Evolutionary conservation across 2,888 invertebrate genomes (phyloP).

Genomic region (Sinodicranocentrus sp.): DNA sequence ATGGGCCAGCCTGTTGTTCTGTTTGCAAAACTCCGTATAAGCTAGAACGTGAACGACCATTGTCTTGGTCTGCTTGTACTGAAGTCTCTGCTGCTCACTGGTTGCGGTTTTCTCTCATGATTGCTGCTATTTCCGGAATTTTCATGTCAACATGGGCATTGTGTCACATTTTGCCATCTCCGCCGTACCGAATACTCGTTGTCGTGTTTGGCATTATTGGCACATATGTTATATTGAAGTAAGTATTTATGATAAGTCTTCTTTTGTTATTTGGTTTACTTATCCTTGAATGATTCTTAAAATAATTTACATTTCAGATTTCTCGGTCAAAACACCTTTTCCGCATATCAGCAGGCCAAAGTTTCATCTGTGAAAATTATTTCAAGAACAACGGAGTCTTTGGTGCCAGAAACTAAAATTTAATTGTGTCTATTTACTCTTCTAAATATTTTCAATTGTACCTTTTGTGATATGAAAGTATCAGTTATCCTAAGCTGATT

Average conservation of each 20-base stretch:
- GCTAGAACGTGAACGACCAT: conserved; percentile 84
- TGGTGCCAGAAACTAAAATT: conserved; percentile 75
- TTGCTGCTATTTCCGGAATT: conserved; percentile 86
- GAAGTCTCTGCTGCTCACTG: conserved; percentile 82
- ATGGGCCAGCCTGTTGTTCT: conserved; percentile 87
- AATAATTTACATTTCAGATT: too few relatives aligned
- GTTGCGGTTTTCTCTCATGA: conserved; percentile 89
- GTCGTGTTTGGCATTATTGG: conserved; percentile 90
- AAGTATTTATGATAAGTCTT: conserved; percentile 77
- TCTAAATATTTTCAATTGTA: conserved; percentile 42
- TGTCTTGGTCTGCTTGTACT: conserved; percentile 76
- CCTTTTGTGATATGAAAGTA: conserved; percentile 61
- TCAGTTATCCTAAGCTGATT: conserved; percentile 15
- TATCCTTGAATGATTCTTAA: neutral
- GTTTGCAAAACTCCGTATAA: conserved; percentile 91
- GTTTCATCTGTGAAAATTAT: conserved; percentile 91
- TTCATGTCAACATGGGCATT: conserved; percentile 77
- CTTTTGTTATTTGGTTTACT: neutral
- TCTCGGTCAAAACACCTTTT: conserved; percentile 90
- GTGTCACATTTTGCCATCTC: conserved; percentile 77
- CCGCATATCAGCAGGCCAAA: conserved; percentile 94
- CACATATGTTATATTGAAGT: conserved; percentile 91
- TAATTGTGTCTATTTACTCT: conserved; percentile 55
- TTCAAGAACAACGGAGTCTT: conserved; percentile 77
- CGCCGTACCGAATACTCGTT: conserved; percentile 83